phyloP scores from a whole-genome alignment of 2,113 vertebrate genomes.

The Notechis scutatus region DNA sequence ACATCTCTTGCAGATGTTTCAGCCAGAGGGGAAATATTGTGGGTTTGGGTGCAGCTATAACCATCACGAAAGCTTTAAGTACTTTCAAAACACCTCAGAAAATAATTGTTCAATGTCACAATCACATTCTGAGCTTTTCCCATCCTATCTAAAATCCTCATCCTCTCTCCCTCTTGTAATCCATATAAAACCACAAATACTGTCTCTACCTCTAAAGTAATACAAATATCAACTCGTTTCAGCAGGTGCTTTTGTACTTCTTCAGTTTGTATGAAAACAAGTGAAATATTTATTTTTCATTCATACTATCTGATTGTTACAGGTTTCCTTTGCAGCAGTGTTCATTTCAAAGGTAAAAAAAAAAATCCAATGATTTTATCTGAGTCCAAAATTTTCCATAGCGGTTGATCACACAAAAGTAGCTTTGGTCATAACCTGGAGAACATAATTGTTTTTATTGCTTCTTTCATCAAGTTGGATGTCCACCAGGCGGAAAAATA shows the following conservation, averaged over 20 bases:
- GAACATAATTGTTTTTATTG: conserved; percentile 56
- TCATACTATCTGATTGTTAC: conserved; percentile 74
- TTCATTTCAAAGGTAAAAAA: conserved; percentile 62
- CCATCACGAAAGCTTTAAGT: conserved; percentile 11
- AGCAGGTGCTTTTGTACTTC: conserved; percentile 39
- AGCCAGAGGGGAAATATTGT: background rate
- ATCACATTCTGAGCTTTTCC: background rate
- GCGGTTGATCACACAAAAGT: conserved; percentile 50
- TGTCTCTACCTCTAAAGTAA: conserved; percentile 65
- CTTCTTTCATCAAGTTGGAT: conserved; percentile 57
- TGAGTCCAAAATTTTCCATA: conserved; percentile 70
- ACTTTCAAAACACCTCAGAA: conserved; percentile 47
- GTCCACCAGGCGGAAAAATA: conserved; percentile 54
- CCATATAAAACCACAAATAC: conserved; percentile 54
- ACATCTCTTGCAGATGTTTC: background rate
- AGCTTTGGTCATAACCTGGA: conserved; percentile 55
- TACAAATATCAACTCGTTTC: conserved; percentile 61
- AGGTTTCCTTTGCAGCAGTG: conserved; percentile 74
- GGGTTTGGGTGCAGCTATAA: background rate
- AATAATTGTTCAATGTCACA: conserved; percentile 50
- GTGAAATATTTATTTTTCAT: conserved; percentile 76
- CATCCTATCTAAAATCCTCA: background rate
- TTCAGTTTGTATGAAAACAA: conserved; percentile 65
- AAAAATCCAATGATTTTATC: conserved; percentile 70
- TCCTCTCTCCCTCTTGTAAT: background rate